Evolutionary conservation across 2,113 vertebrate species (phyloP), one percentile per base, ranked within the genome.

Genomic region (Lates calcarifer): DNA sequence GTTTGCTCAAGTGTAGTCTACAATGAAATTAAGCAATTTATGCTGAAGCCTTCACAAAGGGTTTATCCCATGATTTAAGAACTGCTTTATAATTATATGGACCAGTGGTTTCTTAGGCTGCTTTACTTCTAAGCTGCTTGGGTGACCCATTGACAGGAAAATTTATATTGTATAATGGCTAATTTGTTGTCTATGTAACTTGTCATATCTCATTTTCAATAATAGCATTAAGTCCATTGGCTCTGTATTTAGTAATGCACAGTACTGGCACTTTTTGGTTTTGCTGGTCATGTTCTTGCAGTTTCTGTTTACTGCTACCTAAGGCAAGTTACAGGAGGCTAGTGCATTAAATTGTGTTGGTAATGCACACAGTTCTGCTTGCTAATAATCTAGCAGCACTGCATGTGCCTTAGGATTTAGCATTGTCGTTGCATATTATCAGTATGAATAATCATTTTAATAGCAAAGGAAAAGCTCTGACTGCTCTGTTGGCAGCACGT

Each of bases 131-230:
- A 20, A 39, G 66, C 64, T 43, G 57, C 41, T 69, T 37, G 57
- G 49, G 10, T 24, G 4, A 24, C 7, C 15, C 22, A 22, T 8
- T 33, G 31, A 58, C 63, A 58, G 60, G 26, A 56, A 58, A 51
- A n/a, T 61, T 58, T 37, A 29, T 29, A 47, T n/a, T 37, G n/a
- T 37, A 29, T 51, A 51, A 61, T 49, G 61, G 8, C 26, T 65
- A 65, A 76, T 69, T 61, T 51, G 29, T 61, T 69, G n/a, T 61
- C 65, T 39, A 5, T 70, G 45, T 68, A 56, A 67, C 39, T 47
- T 66, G 45, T 17, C 57, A 61, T 41, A 11, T 31, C 61, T 77
- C 26, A 77, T 66, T 55, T 61, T 39, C 24, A 61, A 5, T n/a
- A 31, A 60, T 28, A 8, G 4, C n/a, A 18, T 33, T 29, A 70